Evolutionary conservation across 1,140 invertebrate genomes (phyloP), one percentile per base, ranked within the genome.

Genomic region (Eupeodes corollae): DNA sequence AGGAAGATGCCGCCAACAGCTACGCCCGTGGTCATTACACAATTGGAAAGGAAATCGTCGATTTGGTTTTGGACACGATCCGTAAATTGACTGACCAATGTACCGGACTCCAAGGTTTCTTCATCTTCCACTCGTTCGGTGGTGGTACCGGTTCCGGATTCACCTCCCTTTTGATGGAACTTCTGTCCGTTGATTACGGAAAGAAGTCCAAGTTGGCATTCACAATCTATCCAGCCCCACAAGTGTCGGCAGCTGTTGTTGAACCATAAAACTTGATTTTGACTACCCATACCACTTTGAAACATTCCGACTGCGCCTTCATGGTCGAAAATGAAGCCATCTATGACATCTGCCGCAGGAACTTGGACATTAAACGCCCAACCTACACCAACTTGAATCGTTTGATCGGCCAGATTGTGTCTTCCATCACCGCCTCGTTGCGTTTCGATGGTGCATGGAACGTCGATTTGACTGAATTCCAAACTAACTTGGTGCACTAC

Each of bases 171-270:
- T 73, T 91, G 33, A 91, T 91, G 88, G 87, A 91, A 71, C 73
- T 86, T 47, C 74, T 91, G n/a, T 86, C 84, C 16, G 84, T 89
- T 1, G 88, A 91, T 55, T 91, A 88, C 67, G 87, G 87, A 35
- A 91, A 91, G 71, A 91, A 89, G 61, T 86, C 84, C 26, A 91
- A 91, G 67, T 73, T 91, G 33, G 86, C 92, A 69, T 92, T 92
- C 67, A 80, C 86, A 52, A 84, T 92, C 56, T 92, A 92, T 68
- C 89, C 89, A 19, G 88, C 89, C 11, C 89, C 88, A 15, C 87
- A 91, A 69, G 84, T 88, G 32, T 84, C 85, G n/a, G 88, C 86
- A 1, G 88, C 89, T 31, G 88, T 91, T 5, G 89, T 91, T 1
- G 88, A 92, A 67, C 88, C 89, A 1, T 92, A 92, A 74, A 92